Evolutionary conservation across 2,888 invertebrate species (phyloP).

Genomic region (Protodeltote pygarga): DNA sequence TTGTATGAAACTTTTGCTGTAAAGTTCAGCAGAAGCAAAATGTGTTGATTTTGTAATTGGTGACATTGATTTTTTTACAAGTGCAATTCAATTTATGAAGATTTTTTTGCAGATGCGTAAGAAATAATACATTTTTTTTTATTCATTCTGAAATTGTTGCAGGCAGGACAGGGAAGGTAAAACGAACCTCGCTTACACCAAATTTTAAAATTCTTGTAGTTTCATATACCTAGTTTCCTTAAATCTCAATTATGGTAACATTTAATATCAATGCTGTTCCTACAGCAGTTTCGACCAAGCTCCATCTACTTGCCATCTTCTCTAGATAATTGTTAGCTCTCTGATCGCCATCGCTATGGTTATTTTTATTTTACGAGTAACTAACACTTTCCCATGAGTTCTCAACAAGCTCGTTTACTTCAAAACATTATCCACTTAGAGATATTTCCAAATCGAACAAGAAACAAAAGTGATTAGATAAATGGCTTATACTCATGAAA

Average conservation of each 20-base stretch:
- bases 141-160: too few species aligned
- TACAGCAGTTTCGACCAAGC: too few species aligned
- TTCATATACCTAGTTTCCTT: too few species aligned
- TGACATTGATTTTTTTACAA: too few species aligned
- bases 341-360: constrained; percentile 21
- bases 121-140: too few species aligned
- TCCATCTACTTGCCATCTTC: neutral
- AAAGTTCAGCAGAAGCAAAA: constrained; percentile 1
- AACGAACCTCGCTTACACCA: too few species aligned
- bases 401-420: constrained; percentile 35
- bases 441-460: constrained; percentile 25
- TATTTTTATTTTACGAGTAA: constrained; percentile 31
- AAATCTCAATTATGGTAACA: too few species aligned
- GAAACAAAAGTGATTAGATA: constrained; percentile 49
- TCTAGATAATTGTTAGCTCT: constrained; percentile 29
- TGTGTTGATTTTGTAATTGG: neutral
- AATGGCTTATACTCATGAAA: constrained; percentile 45
- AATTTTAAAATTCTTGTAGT: too few species aligned
- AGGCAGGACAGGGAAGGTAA: too few species aligned
- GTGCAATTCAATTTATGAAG: too few species aligned
- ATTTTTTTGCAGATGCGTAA: too few species aligned
- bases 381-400: constrained; percentile 45
- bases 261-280: too few species aligned
- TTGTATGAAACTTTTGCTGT: constrained; percentile 3
- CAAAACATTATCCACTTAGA: constrained; percentile 37